Evolutionary conservation across 2,113 vertebrate genomes (phyloP), one percentile per base, ranked within the genome.

Genomic region (Xenus cinereus): DNA sequence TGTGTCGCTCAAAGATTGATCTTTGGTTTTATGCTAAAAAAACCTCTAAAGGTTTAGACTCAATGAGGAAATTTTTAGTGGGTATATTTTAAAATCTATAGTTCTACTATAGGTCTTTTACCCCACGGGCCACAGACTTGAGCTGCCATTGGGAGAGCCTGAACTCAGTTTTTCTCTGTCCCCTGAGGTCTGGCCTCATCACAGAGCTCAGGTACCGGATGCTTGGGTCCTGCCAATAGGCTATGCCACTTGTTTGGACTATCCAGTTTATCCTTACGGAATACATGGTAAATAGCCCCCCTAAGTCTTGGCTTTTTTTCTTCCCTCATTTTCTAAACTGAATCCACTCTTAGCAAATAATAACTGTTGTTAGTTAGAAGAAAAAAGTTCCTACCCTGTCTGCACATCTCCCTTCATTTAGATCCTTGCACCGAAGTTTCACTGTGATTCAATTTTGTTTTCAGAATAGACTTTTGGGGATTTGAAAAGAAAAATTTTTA

Each of bases 91-190:
- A 50, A 83, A 82, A 67, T 19, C 15, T 37, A 3, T 13, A 53
- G 27, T 43, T 43, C 37, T 88, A 30, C 9, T 7, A 10, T 9
- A 85, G 14, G 10, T 30, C 7, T 43, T 41, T 69, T 53, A 71
- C 13, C 2, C 27, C 10, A 16, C 46, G 21, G 23, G 18, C 62
- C 80, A 21, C 0, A 1, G 37, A 76, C 13, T 9, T 51, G 17
- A 76, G 24, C 8, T 0, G 1, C 43, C 2, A 0, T 2, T 59
- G 7, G 9, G 33, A 76, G 27, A 71, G 33, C 2, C 20, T 53
- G 33, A 76, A 48, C 76, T 66, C 1, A 1, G 3, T 32, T 59
- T 13, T 6, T 20, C 12, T 81, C 45, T 66, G 26, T 66, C 30
- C 45, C 37, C 30, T 14, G 18, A 78, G 24, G 10, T 63, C 28